phyloP scores from a whole-genome alignment of 2,113 vertebrate genomes.

The Sturnus vulgaris region DNA sequence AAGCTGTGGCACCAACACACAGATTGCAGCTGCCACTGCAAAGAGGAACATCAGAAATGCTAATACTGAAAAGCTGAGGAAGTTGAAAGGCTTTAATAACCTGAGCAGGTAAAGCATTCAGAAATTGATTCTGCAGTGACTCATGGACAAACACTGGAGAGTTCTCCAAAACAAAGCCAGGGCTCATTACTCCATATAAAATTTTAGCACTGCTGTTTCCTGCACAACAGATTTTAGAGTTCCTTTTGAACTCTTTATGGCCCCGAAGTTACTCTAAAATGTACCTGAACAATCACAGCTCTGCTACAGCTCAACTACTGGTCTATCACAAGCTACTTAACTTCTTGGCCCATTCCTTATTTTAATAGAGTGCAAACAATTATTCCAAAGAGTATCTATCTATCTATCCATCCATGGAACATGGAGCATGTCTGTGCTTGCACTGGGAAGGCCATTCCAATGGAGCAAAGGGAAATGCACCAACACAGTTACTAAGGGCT shows the following conservation, averaged over 20 bases:
- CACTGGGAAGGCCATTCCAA: background rate
- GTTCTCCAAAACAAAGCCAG: background rate
- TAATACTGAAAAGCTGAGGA: background rate
- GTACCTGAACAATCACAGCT: background rate
- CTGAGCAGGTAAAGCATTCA: background rate
- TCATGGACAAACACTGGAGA: background rate
- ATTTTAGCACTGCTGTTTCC: background rate
- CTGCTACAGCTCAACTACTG: background rate
- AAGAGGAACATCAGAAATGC: background rate
- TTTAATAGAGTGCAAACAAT: background rate
- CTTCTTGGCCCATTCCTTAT: background rate
- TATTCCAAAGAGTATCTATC: background rate
- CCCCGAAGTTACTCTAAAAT: background rate
- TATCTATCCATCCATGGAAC: background rate
- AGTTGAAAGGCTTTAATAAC: accelerated
- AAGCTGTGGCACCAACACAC: background rate
- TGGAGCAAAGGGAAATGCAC: background rate
- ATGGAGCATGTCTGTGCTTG: background rate
- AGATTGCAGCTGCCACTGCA: background rate
- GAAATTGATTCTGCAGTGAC: background rate
- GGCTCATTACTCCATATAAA: background rate
- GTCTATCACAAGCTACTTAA: background rate
- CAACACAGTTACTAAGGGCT: background rate
- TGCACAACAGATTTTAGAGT: background rate
- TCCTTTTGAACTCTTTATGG: background rate